phyloP scores from a whole-genome alignment of 2,113 vertebrate species.

The Solea senegalensis region DNA sequence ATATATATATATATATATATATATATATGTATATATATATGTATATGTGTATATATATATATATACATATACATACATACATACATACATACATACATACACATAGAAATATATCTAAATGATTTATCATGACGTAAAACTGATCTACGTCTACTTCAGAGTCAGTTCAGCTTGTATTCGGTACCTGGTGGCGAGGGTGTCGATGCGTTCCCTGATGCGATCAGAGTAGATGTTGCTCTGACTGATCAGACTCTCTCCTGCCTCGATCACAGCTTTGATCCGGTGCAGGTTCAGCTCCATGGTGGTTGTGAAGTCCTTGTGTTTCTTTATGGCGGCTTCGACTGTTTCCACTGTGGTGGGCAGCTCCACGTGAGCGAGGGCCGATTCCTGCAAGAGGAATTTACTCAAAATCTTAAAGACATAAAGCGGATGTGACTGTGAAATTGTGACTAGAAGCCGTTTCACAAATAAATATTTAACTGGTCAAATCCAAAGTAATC shows the following conservation, averaged over 20 bases:
- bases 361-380: constrained; percentile 84
- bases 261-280: constrained; percentile 86
- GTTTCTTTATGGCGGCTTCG: constrained; percentile 85
- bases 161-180: background rate
- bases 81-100: too few relatives aligned
- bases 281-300: constrained; percentile 93
- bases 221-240: constrained; percentile 88
- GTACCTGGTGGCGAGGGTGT: constrained; percentile 85
- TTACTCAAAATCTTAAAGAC: too few relatives aligned
- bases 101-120: background rate
- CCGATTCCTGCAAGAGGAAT: constrained; percentile 81
- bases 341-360: constrained; percentile 86
- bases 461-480: too few relatives aligned
- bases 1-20: too few relatives aligned
- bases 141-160: background rate
- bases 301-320: constrained; percentile 90
- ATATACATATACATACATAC: too few relatives aligned
- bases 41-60: too few relatives aligned
- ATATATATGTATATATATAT: too few relatives aligned
- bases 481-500: too few relatives aligned
- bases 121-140: background rate
- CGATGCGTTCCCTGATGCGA: constrained; percentile 84
- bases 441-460: too few relatives aligned
- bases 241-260: constrained; percentile 88
- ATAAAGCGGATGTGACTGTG: too few relatives aligned